A percentile compares a stretch with the other conserved stretches of the same genome.
phyloP scores from a whole-genome alignment of 1,140 invertebrate species.

The Pseudoatta argentina region DNA sequence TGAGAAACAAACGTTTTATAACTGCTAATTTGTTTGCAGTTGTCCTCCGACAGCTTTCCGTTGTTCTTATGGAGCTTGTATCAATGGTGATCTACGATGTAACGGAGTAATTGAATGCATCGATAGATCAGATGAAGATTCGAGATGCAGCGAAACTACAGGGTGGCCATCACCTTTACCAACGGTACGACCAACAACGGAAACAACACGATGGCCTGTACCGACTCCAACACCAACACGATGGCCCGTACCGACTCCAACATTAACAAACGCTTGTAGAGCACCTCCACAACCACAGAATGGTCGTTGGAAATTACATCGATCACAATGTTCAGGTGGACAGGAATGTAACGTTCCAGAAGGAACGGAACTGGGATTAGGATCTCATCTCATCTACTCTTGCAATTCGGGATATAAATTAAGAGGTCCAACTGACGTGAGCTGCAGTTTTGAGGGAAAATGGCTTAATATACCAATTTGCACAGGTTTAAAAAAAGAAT shows the following conservation, averaged over 20 bases:
- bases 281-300: slow-evolving; percentile 78
- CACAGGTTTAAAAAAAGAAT: slow-evolving; percentile 73
- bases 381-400: slow-evolving; percentile 78
- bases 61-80: slow-evolving; percentile 89
- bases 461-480: slow-evolving; percentile 81
- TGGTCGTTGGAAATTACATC: slow-evolving; percentile 78
- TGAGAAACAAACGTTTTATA: background rate
- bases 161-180: background rate
- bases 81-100: slow-evolving; percentile 87
- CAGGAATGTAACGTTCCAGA: slow-evolving; percentile 69
- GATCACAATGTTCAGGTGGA: slow-evolving; percentile 69
- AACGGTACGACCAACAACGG: too few species aligned
- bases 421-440: slow-evolving; percentile 71
- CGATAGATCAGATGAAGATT: slow-evolving; percentile 90
- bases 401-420: slow-evolving; percentile 79
- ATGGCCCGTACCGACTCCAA: background rate
- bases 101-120: slow-evolving; percentile 88
- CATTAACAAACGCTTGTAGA: slow-evolving; percentile 62
- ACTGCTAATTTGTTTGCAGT: slow-evolving; percentile 67
- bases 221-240: background rate
- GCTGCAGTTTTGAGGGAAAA: slow-evolving; percentile 76
- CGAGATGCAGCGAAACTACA: background rate
- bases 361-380: slow-evolving; percentile 69
- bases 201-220: background rate
- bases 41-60: slow-evolving; percentile 86